These are phyloP conservation scores for Gymnoscelis rufifasciata DNA, from an alignment of 2,888 invertebrate species.

Conservation along the genomic window DNA sequence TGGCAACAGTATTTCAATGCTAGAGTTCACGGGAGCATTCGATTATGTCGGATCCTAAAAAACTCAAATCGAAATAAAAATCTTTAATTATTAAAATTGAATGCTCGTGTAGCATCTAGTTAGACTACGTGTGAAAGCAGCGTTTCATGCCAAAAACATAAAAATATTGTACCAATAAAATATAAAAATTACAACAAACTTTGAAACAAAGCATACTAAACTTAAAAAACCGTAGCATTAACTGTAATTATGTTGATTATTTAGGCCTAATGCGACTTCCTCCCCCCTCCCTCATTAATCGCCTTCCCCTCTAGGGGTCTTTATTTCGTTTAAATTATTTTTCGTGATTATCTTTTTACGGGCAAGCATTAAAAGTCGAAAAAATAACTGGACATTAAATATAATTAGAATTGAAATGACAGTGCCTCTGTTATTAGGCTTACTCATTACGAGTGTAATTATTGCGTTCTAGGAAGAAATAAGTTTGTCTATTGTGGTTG, in stretches of 20 bases:
- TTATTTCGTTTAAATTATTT: slow-evolving; percentile 80
- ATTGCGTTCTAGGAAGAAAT: too few relatives aligned
- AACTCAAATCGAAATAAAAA: too few relatives aligned
- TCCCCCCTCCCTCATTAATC: slow-evolving; percentile 58
- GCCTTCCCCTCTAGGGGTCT: slow-evolving; percentile 53
- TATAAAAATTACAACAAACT: not conserved
- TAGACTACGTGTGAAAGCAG: too few relatives aligned
- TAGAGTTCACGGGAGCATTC: too few relatives aligned
- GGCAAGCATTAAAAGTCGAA: slow-evolving; percentile 74
- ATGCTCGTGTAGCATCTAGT: too few relatives aligned
- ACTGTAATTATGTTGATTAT: slow-evolving; percentile 79
- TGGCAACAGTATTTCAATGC: too few relatives aligned
- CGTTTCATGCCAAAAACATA: too few relatives aligned
- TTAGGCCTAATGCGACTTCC: slow-evolving; percentile 74
- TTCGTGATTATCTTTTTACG: slow-evolving; percentile 79
- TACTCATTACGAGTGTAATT: slow-evolving; percentile 32
- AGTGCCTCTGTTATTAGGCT: slow-evolving; percentile 44
- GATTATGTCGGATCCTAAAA: too few relatives aligned
- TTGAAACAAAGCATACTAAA: not conserved
- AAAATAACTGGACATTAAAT: slow-evolving; percentile 75
- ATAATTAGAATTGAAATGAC: slow-evolving; percentile 76
- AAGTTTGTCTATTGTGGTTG: too few relatives aligned
- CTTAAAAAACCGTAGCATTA: slow-evolving; percentile 64
- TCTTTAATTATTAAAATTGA: too few relatives aligned
- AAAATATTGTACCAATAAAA: too few relatives aligned